Evolutionary conservation across 37 sponge, comb jelly and placozoan genomes (phyloP), one percentile per base, ranked within the genome.

Genomic region (Oscarella lobularis): DNA sequence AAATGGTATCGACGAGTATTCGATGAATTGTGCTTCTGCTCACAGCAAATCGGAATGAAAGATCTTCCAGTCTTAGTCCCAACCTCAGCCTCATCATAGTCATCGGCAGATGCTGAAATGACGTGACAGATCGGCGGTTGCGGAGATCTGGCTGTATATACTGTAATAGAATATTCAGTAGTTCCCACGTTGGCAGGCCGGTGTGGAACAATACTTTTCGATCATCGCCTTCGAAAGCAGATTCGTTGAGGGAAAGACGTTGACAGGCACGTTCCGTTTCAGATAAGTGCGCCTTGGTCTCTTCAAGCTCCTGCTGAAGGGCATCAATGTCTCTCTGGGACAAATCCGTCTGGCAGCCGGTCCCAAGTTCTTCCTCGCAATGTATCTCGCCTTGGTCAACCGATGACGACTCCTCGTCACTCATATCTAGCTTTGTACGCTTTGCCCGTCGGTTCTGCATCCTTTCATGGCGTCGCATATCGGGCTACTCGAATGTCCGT

Each of bases 1-100:
- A 5, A 4, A 68, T 14, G 5, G 29, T 29, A 5, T 68, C 4
- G 29, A 20, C n/a, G 20, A 48, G 20, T 48, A 48, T 48, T 48
- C 60, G 60, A 48, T 20, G 9, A 5, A 68, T 35, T 4, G 71
- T 68, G 33, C 31, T 20, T 14, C 4, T 4, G 71, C 4, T 5
- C 31, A 68, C 6, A n/a, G n/a, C 31, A 20, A 68, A 68, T 5
- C 71, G 71, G 31, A 34, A 68, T 5, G 29, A 32, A 5, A 68
- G 31, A 35, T 68, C 20, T 48, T 48, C 60, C 31, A 68, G 29
- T n/a, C 5, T 35, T 66, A 2, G 66, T 20, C 36, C 55, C 37
- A 83, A 66, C 3, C 78, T 67, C 32, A 82, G 75, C 40, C 74
- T 39, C 84, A 78, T 83, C 1, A 83, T 39, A 4, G 70, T 78